Evolutionary conservation across 1,140 invertebrate genomes (phyloP).

Genomic region (Proctacanthus coquilletti): DNA sequence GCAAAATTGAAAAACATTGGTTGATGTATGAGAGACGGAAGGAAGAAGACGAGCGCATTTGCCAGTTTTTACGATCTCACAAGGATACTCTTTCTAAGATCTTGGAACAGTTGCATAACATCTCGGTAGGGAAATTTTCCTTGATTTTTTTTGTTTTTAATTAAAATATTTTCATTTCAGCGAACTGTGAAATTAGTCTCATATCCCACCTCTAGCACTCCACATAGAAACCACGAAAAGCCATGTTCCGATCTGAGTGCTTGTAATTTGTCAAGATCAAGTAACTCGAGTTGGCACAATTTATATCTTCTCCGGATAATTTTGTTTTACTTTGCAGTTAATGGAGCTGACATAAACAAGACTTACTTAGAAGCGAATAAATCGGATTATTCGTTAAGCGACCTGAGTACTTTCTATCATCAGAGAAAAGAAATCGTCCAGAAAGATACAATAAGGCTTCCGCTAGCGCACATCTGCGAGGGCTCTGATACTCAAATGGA

Average conservation of each 20-base stretch:
- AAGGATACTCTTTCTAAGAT: too few relatives aligned
- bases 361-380: conserved; percentile 27
- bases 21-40: too few relatives aligned
- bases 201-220: conserved; percentile 10
- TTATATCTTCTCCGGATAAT: not conserved
- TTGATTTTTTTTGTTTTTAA: too few relatives aligned
- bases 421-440: conserved; percentile 9
- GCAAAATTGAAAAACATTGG: conserved; percentile 22
- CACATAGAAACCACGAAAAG: too few relatives aligned
- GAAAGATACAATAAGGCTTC: conserved; percentile 2
- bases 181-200: not conserved
- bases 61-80: too few relatives aligned
- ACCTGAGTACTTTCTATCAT: conserved; percentile 25
- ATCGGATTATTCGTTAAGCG: conserved; percentile 24
- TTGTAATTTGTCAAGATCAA: conserved; percentile 18
- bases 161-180: too few relatives aligned
- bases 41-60: too few relatives aligned
- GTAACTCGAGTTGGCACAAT: conserved; percentile 9
- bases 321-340: conserved; percentile 12
- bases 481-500: conserved; percentile 21
- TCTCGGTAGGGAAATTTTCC: not conserved
- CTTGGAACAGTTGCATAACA: not conserved
- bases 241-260: not conserved
- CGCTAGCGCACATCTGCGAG: conserved; percentile 10
- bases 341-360: conserved; percentile 26